These are phyloP conservation scores for Plutomurus gul DNA, from an alignment of 1,140 invertebrate genomes.

Conservation along the genomic window DNA sequence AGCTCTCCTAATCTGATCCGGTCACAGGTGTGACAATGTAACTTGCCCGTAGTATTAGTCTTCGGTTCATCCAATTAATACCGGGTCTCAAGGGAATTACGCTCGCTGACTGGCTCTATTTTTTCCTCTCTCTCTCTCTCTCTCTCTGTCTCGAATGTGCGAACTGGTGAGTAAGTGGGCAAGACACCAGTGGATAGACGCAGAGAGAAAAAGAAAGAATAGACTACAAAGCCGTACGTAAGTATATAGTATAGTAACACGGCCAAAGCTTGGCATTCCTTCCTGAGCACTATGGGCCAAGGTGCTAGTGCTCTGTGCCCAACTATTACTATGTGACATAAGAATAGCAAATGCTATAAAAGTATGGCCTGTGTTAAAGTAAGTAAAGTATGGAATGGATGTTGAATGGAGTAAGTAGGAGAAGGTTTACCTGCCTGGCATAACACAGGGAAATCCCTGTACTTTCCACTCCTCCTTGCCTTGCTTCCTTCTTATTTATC, in stretches of 20 bases:
- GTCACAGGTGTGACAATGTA: slow-evolving; percentile 54
- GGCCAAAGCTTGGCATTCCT: neutral
- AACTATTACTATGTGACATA: slow-evolving; percentile 25
- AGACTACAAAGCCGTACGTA: neutral
- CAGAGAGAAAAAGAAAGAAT: slow-evolving; percentile 8
- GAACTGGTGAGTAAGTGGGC: slow-evolving; percentile 24
- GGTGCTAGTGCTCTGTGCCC: neutral
- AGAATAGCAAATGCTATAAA: slow-evolving; percentile 6
- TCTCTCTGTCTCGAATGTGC: slow-evolving; percentile 7
- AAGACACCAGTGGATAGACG: slow-evolving; percentile 12
- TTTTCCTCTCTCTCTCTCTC: neutral
- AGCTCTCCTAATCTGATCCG: slow-evolving; percentile 46
- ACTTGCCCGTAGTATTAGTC: slow-evolving; percentile 48
- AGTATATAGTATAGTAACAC: neutral
- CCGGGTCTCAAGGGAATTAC: slow-evolving; percentile 49
- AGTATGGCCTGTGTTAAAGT: neutral
- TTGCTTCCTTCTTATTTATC: slow-evolving; percentile 53
- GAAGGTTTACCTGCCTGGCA: slow-evolving; percentile 30
- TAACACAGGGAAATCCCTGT: slow-evolving; percentile 31
- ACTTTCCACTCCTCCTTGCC: slow-evolving; percentile 11
- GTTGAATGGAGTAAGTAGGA: neutral
- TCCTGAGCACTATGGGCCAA: neutral
- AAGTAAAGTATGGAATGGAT: slow-evolving; percentile 16
- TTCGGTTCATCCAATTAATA: slow-evolving; percentile 55
- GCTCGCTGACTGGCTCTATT: slow-evolving; percentile 39